Conservation (phyloP, 2,113 vertebrate genomes). For the Myotis lucifugus region DNA sequence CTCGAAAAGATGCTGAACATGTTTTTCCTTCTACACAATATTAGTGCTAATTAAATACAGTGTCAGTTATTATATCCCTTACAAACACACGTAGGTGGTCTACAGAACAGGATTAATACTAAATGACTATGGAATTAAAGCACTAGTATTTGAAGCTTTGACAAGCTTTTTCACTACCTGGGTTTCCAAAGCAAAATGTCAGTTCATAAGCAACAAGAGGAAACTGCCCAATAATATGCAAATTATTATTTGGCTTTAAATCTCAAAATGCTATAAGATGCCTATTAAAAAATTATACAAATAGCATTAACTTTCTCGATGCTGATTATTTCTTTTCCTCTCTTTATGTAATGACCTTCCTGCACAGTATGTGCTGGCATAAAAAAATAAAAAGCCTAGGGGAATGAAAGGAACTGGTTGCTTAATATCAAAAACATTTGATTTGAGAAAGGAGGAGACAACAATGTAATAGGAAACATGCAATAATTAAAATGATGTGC, state of each 20-base stretch:
- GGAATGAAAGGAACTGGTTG: slow-evolving; percentile 87
- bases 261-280: slow-evolving; percentile 83
- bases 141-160: slow-evolving; percentile 41
- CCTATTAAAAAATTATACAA: slow-evolving; percentile 86
- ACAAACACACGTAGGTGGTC: slow-evolving; percentile 52
- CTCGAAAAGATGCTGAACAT: slow-evolving; percentile 51
- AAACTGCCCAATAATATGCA: slow-evolving; percentile 43
- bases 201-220: slow-evolving; percentile 59
- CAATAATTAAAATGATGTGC: slow-evolving; percentile 83
- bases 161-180: slow-evolving; percentile 61
- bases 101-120: slow-evolving; percentile 58
- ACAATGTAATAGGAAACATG: slow-evolving; percentile 84
- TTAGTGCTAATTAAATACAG: slow-evolving; percentile 67
- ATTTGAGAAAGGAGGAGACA: slow-evolving; percentile 83
- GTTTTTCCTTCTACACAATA: slow-evolving; percentile 59
- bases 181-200: slow-evolving; percentile 72
- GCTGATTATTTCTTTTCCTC: slow-evolving; percentile 83
- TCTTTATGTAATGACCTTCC: slow-evolving; percentile 85
- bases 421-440: slow-evolving; percentile 84
- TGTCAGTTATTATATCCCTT: neutral
- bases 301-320: slow-evolving; percentile 85
- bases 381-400: slow-evolving; percentile 83
- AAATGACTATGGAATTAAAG: slow-evolving; percentile 52
- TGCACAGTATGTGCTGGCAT: slow-evolving; percentile 87
- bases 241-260: slow-evolving; percentile 82